Conservation (phyloP, 2,113 vertebrate species). For the Acrocephalus arundinaceus region DNA sequence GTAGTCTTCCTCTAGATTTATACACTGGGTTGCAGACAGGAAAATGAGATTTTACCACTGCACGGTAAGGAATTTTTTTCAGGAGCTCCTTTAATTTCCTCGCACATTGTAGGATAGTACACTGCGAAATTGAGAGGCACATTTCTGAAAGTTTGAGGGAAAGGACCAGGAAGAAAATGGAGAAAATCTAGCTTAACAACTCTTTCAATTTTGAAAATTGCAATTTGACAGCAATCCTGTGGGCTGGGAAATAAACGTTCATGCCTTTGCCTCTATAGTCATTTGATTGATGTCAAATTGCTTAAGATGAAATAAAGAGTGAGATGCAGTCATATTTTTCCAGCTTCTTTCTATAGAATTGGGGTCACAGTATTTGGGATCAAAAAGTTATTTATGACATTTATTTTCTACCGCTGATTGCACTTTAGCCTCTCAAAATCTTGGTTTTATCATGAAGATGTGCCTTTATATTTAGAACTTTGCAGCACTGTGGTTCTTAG, state of each 20-base stretch:
- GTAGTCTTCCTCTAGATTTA: neutral
- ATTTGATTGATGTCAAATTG: conserved; percentile 69
- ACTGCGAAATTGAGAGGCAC: conserved; percentile 42
- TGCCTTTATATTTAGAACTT: conserved; percentile 44
- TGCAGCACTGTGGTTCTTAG: neutral
- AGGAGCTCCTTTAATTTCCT: conserved; percentile 48
- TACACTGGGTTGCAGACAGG: neutral
- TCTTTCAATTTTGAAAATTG: conserved; percentile 68
- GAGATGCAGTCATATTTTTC: conserved; percentile 64
- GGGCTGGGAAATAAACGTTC: conserved; percentile 66
- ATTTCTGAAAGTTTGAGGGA: conserved; percentile 60
- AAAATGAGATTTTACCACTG: conserved; percentile 1
- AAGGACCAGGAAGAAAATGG: conserved; percentile 59
- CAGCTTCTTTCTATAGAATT: conserved; percentile 55
- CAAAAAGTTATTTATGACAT: conserved; percentile 66
- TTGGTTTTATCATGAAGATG: conserved; percentile 52
- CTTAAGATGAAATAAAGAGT: conserved; percentile 70
- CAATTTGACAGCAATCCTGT: conserved; percentile 71
- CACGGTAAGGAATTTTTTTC: neutral
- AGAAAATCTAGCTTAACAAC: conserved; percentile 61
- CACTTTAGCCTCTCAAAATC: conserved; percentile 63
- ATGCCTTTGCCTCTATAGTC: conserved; percentile 58
- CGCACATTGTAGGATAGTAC: neutral
- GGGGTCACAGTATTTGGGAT: conserved; percentile 64
- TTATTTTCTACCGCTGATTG: conserved; percentile 55